Base-by-base conservation (phyloP, 2,113 vertebrate species). In the Xiphophorus couchianus region DNA sequence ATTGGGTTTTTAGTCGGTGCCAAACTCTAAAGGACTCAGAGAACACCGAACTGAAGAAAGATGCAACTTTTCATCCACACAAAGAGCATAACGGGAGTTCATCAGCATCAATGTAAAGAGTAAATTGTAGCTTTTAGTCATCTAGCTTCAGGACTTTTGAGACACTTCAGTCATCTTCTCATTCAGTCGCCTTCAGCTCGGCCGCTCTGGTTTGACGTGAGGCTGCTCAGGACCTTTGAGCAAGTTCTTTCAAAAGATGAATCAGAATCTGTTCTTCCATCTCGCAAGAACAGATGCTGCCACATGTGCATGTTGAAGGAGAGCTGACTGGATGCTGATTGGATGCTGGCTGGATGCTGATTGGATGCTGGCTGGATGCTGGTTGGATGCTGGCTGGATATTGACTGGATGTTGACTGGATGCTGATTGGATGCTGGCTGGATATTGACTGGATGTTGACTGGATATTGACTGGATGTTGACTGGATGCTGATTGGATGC, bases 111-210 rank as follows among this genome's bases (percentile, higher is more conserved):
- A 29, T 12, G 9, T n/a, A 28, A 37, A 13, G 17, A 33, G 8
- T 66, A 29, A 30, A 58, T 42, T 54, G 27, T 63, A 25, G 31
- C 1, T 71, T 72, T 80, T 65, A 64, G 14, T 74, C 31, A 63
- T 73, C 66, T n/a, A 15, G 12, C 44, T 63, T 39, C 54, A 13
- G 44, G 29, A 29, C 4, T 69, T 74, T 83, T 30, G 29, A n/a
- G 33, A 58, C n/a, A 31, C 1, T 5, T 65, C 12, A 1, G 6
- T 51, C 60, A n/a, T 63, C 67, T 33, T 27, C 25, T 17, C 1
- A 0, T 63, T 69, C 54, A 35, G 68, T 13, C 25, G 25, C 0
- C 0, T 71, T 42, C 31, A 22, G 65, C 64, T 73, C 15, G 0
- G 44, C 22, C 61, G 1, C 39, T 73, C 31, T 54, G 29, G 9